Conservation (phyloP, 2,113 vertebrate species). For the Rissa tridactyla region DNA sequence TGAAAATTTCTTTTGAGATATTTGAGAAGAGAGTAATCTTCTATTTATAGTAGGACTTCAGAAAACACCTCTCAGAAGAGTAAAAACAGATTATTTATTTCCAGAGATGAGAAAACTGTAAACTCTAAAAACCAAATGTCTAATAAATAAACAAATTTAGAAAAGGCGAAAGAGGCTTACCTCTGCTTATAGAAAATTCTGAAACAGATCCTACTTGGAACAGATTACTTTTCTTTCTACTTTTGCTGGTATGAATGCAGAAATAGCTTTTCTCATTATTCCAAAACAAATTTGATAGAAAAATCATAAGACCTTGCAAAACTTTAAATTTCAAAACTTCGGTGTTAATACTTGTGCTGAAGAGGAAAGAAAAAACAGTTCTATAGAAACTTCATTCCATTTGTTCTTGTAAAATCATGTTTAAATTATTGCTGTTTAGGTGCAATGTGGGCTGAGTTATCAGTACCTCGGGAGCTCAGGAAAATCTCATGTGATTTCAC, state of each 20-base stretch:
- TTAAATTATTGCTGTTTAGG: neutral
- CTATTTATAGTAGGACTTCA: neutral
- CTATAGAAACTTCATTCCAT: neutral
- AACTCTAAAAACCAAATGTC: neutral
- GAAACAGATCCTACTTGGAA: neutral
- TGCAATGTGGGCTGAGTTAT: neutral
- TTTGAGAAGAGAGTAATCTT: neutral
- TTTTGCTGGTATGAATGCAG: neutral
- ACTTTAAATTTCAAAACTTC: neutral
- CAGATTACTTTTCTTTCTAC: neutral
- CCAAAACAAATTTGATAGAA: neutral
- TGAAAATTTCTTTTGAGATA: neutral
- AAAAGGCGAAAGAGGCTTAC: neutral
- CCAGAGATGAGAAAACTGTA: neutral
- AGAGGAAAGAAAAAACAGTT: neutral
- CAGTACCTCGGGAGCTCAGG: neutral
- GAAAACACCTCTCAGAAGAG: neutral
- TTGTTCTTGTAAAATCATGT: neutral
- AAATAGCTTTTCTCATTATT: neutral
- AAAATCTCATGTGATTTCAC: neutral
- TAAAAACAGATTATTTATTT: neutral
- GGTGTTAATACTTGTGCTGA: neutral
- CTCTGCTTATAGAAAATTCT: neutral
- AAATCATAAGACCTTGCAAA: neutral
- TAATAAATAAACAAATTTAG: neutral